These are phyloP conservation scores for Leptopilina boulardi DNA, from an alignment of 1,140 invertebrate species.

Conservation along the genomic window DNA sequence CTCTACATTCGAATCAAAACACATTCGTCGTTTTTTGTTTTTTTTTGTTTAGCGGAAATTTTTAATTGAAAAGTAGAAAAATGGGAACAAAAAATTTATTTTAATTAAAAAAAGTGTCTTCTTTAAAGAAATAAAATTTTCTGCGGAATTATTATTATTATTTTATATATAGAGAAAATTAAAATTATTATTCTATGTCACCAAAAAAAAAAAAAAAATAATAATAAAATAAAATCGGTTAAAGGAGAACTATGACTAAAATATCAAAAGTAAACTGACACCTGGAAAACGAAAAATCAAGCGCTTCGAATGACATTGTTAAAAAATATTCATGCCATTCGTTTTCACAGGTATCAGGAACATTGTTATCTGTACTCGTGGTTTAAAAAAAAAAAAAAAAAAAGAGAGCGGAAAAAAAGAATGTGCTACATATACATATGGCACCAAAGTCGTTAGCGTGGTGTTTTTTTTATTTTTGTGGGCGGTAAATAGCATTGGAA, in stretches of 20 bases:
- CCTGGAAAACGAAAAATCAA: conserved; percentile 12
- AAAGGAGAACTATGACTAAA: background rate
- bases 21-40: too few relatives aligned
- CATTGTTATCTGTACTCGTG: conserved; percentile 6
- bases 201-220: too few relatives aligned
- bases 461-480: conserved; percentile 49
- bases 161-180: too few relatives aligned
- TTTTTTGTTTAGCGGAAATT: too few relatives aligned
- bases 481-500: conserved; percentile 53
- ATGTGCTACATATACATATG: conserved; percentile 44
- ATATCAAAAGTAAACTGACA: background rate
- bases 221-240: too few relatives aligned
- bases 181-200: too few relatives aligned
- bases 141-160: too few relatives aligned
- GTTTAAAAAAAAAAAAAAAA: background rate
- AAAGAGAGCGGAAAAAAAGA: conserved; percentile 37
- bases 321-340: conserved; percentile 29
- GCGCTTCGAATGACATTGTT: conserved; percentile 8
- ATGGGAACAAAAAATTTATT: too few relatives aligned
- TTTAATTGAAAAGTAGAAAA: too few relatives aligned
- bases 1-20: too few relatives aligned
- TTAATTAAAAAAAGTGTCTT: too few relatives aligned
- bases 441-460: conserved; percentile 49
- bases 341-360: conserved; percentile 4
- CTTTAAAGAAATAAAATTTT: too few relatives aligned